Conservation (phyloP, 2,113 vertebrate genomes). For the Synchiropus splendidus region DNA sequence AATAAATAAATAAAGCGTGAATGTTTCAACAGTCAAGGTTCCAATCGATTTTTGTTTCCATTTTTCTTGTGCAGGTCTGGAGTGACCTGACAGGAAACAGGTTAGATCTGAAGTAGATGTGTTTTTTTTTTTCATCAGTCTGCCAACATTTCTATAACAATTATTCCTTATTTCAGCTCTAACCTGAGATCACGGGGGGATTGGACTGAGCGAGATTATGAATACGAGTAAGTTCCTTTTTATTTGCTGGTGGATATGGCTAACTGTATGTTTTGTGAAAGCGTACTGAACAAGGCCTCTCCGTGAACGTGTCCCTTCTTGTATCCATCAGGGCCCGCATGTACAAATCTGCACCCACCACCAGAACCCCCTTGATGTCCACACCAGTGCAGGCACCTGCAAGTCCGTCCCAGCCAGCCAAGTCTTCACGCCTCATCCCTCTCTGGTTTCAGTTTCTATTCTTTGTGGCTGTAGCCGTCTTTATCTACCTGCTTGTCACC, state of each 20-base stretch:
- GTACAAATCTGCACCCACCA: slow-evolving; percentile 36
- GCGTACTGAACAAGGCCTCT: neutral
- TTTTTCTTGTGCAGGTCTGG: slow-evolving; percentile 27
- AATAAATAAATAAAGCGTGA: neutral
- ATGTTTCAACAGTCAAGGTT: neutral
- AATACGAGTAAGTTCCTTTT: slow-evolving; percentile 29
- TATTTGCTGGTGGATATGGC: neutral
- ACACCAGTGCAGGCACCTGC: neutral
- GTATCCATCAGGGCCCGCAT: slow-evolving; percentile 29
- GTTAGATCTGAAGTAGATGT: slow-evolving; percentile 16
- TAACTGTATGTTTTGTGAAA: neutral
- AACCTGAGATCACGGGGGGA: slow-evolving; percentile 36
- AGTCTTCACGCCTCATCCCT: slow-evolving; percentile 43
- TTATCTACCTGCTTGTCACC: slow-evolving; percentile 58
- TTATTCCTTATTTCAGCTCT: neutral
- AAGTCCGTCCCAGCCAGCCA: neutral
- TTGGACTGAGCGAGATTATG: slow-evolving; percentile 24
- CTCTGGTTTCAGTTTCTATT: slow-evolving; percentile 60
- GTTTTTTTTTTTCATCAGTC: neutral
- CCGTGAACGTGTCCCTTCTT: neutral
- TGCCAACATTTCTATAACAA: neutral
- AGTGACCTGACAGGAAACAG: slow-evolving; percentile 21
- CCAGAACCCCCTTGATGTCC: slow-evolving; percentile 14
- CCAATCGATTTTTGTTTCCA: neutral
- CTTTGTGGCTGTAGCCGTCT: slow-evolving; percentile 44